Evolutionary conservation across 2,113 vertebrate genomes (phyloP).

Genomic region (Oncorhynchus tshawytscha): DNA sequence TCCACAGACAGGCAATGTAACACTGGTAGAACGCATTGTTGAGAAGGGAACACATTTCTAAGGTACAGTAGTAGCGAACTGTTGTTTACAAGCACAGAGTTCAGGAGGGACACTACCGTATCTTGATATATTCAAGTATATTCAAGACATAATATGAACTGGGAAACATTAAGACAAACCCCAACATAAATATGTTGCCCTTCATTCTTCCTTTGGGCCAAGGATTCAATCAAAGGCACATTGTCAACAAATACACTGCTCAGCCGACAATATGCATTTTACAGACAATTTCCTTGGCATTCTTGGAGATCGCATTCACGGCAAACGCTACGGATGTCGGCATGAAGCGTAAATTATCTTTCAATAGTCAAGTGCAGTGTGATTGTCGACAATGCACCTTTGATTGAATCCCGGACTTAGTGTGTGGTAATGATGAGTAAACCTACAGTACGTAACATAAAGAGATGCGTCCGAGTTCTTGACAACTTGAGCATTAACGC

Average conservation of each 20-base stretch:
- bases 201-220: background rate
- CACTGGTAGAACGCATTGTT: background rate
- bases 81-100: background rate
- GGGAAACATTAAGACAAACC: too few species aligned
- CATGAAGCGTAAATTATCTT: too few species aligned
- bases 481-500: background rate
- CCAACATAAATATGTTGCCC: background rate
- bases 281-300: too few species aligned
- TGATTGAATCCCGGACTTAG: too few species aligned
- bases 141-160: too few species aligned
- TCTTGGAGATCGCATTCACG: too few species aligned
- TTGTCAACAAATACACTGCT: too few species aligned
- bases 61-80: background rate
- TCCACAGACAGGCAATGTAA: background rate
- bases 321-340: too few species aligned
- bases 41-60: background rate
- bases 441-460: background rate
- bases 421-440: background rate
- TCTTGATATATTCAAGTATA: background rate
- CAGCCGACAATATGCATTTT: too few species aligned
- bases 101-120: background rate
- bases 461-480: background rate
- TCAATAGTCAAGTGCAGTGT: too few species aligned
- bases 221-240: too few species aligned
- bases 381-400: too few species aligned